Evolutionary conservation across 1,140 invertebrate genomes (phyloP), one percentile per base, ranked within the genome.

Genomic region (Latrodectus geometricus): DNA sequence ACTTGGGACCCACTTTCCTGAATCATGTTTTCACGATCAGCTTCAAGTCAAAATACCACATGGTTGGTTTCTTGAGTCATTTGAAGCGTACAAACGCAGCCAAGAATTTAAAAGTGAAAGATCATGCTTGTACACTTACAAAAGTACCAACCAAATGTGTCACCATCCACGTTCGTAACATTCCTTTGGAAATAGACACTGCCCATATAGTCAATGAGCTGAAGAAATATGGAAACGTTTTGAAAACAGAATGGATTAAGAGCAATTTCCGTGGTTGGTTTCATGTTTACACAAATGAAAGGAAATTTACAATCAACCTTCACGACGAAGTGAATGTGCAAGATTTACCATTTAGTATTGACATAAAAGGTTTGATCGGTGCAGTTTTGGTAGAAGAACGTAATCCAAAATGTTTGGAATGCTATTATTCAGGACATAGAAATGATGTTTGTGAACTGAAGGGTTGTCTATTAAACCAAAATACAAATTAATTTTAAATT

Each of bases 241-340:
- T 85, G 21, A 85, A 85, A 49, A 85, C 83, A 8, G 83, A 77
- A 9, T 74, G 65, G 21, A 17, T 78, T 15, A 68, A 21, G 20
- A 77, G 48, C 23, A 77, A 85, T 15, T 68, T 70, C 74, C 54
- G 74, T 8, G 83, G 83, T 3, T 85, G 83, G 83, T 85, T 85
- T 49, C 61, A 85, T 15, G 83, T 85, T 4, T 85, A 85, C 23
- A 85, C 83, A 9, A 77, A 70, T 17, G 83, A 85, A 17, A 69
- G 83, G 66, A 85, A 72, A 21, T 20, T 85, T n/a, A 76, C 65
- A 15, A n/a, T 85, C 0, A 23, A 12, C 9, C 66, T 77, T 0
- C 61, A 77, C 4, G 15, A 9, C 5, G 50, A 49, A 0, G 75
- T 85, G 14, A 70, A 49, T n/a, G 20, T 70, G 9, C n/a, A 73